phyloP scores from a whole-genome alignment of 2,888 invertebrate species.

The Pasiphila rectangulata region DNA sequence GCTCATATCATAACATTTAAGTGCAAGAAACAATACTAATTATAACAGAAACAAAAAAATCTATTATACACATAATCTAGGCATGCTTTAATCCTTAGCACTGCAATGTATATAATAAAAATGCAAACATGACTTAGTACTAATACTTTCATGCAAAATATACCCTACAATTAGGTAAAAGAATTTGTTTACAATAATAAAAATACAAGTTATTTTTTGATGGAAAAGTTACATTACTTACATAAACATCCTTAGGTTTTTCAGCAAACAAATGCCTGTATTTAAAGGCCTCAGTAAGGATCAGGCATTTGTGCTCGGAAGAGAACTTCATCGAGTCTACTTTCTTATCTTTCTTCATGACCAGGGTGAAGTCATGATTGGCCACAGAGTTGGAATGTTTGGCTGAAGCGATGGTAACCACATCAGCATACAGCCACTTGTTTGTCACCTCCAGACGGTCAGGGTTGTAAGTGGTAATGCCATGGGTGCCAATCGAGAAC shows the following conservation, averaged over 20 bases:
- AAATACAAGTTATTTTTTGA: no score
- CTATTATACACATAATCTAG: no score
- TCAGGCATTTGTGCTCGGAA: constrained; percentile 94
- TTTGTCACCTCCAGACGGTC: constrained; percentile 86
- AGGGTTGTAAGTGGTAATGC: constrained; percentile 97
- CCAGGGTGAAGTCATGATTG: constrained; percentile 88
- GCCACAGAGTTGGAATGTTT: constrained; percentile 78
- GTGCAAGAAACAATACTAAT: no score
- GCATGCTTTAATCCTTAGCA: no score
- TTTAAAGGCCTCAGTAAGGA: constrained; percentile 94
- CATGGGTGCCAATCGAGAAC: constrained; percentile 96
- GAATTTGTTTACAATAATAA: no score
- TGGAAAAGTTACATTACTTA: no score
- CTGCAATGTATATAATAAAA: no score
- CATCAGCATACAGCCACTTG: constrained; percentile 92
- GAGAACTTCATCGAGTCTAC: constrained; percentile 97
- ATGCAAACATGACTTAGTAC: no score
- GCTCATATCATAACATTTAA: no score
- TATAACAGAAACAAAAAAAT: no score
- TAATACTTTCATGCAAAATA: no score
- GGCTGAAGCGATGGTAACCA: constrained; percentile 85
- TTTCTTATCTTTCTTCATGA: constrained; percentile 94
- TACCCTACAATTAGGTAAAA: no score
- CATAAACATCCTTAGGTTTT: constrained; percentile 88
- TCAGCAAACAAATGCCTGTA: constrained; percentile 90